phyloP scores from a whole-genome alignment of 2,797 vertebrate species.

The Pseudochirops corinnae region DNA sequence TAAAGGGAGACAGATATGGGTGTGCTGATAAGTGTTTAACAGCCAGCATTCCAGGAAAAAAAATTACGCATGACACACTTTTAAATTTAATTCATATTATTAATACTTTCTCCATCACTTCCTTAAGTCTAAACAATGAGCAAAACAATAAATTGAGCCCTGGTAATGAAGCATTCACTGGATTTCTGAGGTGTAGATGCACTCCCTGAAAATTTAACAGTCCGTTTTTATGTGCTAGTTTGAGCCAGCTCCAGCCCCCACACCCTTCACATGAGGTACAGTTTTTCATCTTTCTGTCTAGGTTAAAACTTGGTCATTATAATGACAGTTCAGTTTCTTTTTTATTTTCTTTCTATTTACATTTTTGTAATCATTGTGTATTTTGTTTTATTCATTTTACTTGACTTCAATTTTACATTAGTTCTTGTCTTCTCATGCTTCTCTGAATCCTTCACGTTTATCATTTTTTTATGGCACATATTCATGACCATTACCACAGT shows the following conservation, averaged over 20 bases:
- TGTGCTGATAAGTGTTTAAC: too few relatives aligned
- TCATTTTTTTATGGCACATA: too few relatives aligned
- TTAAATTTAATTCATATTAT: too few relatives aligned
- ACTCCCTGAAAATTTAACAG: too few relatives aligned
- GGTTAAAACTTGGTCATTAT: neutral
- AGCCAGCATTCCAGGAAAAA: too few relatives aligned
- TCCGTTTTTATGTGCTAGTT: too few relatives aligned
- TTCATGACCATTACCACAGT: too few relatives aligned
- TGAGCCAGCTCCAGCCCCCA: too few relatives aligned
- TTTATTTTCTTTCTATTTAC: neutral
- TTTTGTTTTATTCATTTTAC: neutral
- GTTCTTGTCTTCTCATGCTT: neutral
- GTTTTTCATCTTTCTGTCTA: neutral
- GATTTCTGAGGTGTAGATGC: neutral
- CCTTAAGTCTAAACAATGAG: neutral
- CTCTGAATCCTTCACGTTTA: neutral
- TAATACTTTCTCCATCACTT: too few relatives aligned
- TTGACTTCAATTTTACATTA: neutral
- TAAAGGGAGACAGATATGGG: too few relatives aligned
- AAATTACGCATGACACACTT: too few relatives aligned
- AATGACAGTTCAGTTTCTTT: neutral
- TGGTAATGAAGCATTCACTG: neutral
- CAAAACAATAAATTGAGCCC: neutral
- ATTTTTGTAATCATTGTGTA: neutral
- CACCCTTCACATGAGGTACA: too few relatives aligned